Evolutionary conservation across 2,797 vertebrate species (phyloP).

Genomic region (Anabacerthia variegaticeps): DNA sequence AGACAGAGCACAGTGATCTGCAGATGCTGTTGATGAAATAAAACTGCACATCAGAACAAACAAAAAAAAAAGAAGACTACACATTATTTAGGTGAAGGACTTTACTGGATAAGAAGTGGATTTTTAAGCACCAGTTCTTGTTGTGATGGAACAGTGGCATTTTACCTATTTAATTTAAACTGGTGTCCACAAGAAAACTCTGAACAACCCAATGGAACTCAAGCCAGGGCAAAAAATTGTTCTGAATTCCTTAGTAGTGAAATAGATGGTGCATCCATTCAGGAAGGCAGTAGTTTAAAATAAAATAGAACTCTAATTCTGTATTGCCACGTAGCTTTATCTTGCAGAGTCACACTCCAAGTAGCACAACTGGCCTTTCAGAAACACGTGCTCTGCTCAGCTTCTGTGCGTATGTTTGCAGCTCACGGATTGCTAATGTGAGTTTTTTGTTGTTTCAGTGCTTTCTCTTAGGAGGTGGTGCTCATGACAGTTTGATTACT

Average conservation of each 20-base stretch:
- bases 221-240: neutral
- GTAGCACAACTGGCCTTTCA: neutral
- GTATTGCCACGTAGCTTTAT: neutral
- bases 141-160: neutral
- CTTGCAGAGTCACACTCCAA: neutral
- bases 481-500: neutral
- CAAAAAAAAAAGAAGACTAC: no score
- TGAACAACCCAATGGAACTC: neutral
- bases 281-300: neutral
- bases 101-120: neutral
- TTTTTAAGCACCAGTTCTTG: neutral
- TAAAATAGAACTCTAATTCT: neutral
- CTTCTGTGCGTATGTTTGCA: neutral
- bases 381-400: neutral
- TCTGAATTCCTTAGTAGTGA: neutral
- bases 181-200: neutral
- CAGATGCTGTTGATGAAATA: neutral
- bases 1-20: neutral
- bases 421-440: neutral
- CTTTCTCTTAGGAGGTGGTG: neutral
- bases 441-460: neutral
- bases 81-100: neutral
- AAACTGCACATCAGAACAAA: neutral
- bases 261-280: neutral
- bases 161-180: neutral